Conservation (phyloP, 2,797 vertebrate species). For the Coregonus suidteri region DNA sequence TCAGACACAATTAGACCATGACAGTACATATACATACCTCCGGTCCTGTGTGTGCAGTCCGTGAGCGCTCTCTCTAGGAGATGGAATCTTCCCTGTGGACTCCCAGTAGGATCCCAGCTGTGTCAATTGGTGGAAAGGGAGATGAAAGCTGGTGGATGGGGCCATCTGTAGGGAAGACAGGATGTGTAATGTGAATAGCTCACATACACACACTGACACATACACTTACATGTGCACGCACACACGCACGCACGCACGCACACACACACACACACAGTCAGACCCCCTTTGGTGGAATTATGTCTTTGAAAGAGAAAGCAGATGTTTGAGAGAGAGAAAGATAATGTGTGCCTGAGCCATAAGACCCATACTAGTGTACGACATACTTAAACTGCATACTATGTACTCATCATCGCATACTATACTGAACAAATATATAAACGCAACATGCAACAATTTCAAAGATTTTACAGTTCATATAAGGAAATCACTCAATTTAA, state of each 20-base stretch:
- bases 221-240: too few species aligned
- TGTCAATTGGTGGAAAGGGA: not conserved
- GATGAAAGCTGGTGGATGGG: not conserved
- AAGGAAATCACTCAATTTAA: too few species aligned
- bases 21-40: not conserved
- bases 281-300: not conserved
- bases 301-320: not conserved
- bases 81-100: not conserved
- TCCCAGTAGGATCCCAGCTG: conserved; percentile 12
- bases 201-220: not conserved
- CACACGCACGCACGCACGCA: not conserved
- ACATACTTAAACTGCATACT: too few species aligned
- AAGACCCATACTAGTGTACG: too few species aligned
- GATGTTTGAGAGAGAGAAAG: not conserved
- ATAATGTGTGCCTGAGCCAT: too few species aligned
- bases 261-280: not conserved
- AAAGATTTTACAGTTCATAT: too few species aligned
- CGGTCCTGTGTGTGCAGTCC: too few species aligned
- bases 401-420: too few species aligned
- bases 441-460: too few species aligned
- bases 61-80: too few species aligned
- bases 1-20: not conserved
- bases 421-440: too few species aligned
- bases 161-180: conserved; percentile 13
- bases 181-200: not conserved